A percentile compares a stretch with the other conserved stretches of the same genome.
Conservation (phyloP, 2,113 vertebrate species). For the human region DNA sequence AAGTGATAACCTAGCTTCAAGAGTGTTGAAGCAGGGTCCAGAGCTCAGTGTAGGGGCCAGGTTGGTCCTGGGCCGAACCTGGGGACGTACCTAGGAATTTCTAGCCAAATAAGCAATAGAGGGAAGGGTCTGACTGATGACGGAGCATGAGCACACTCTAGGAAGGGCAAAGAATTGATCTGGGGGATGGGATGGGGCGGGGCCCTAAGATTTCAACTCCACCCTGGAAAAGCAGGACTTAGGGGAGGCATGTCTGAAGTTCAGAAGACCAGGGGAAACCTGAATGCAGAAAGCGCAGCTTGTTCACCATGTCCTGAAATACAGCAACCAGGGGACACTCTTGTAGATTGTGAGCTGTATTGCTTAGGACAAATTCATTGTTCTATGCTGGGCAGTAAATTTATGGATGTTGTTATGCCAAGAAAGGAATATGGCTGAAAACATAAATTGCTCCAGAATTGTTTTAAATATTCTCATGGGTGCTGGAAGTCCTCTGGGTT, state of each 20-base stretch:
- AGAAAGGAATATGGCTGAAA: constrained; percentile 1
- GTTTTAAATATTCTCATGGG: constrained; percentile 56
- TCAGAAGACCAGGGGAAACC: not conserved
- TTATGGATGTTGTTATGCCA: not conserved
- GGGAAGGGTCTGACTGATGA: not conserved
- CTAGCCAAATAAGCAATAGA: not conserved
- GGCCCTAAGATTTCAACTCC: not conserved
- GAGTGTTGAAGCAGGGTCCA: not conserved
- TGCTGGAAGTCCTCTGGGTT: not conserved
- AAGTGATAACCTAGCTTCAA: not conserved
- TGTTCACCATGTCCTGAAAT: not conserved
- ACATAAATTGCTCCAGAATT: constrained; percentile 46
- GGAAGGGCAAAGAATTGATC: not conserved
- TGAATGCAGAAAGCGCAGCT: not conserved
- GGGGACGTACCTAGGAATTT: not conserved
- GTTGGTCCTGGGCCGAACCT: not conserved
- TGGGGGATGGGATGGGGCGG: not conserved
- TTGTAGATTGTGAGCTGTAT: not conserved
- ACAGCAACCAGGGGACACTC: not conserved
- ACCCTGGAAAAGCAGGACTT: not conserved
- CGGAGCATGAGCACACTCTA: not conserved
- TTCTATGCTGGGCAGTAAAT: not conserved
- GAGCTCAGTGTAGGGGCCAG: not conserved
- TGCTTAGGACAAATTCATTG: constrained; percentile 31
- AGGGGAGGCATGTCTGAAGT: not conserved